Evolutionary conservation across 2,113 vertebrate species (phyloP), one percentile per base, ranked within the genome.

Genomic region (Rhineura floridana): DNA sequence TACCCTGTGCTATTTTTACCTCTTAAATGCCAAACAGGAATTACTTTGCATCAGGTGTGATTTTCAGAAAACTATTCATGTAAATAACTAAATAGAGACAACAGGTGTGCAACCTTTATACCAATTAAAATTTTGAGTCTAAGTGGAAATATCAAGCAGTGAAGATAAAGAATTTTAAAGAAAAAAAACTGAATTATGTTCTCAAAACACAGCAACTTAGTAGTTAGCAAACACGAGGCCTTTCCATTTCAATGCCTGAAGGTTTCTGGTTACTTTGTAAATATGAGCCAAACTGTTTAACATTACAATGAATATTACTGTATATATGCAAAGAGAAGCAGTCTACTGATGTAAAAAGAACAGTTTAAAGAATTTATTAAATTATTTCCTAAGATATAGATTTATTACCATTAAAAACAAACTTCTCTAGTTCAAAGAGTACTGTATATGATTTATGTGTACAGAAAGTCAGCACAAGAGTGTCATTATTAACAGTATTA

Each of bases 401-500:
- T 85, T 33, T 92, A 89, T 81, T 81, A 89, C 82, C 59, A 69
- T 90, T 92, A 92, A 95, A 95, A 96, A 93, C 96, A 95, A 87
- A 92, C 92, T 90, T 93, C 92, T 93, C 85, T 94, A 90, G 95
- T 75, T 88, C 90, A 91, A 93, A 89, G 90, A 94, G 89, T 94
- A 94, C 87, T 96, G 93, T 96, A 94, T 93, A 86, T 93, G 87
- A 94, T 93, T 59, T 93, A 87, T 96, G 85, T 96, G 95, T 96
- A 96, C 96, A 96, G 95, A 95, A 94, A 95, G 93, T 87, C 93
- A 94, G 94, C 93, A 92, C 90, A 85, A 89, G 72, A 88, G 70
- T 93, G 91, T 92, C 93, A 91, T 93, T 95, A 96, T 96, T 94
- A 91, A 91, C 95, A 96, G 97, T 96, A 92, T 96, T 97, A 95